phyloP scores from a whole-genome alignment of 64 coral and sea anemone genomes.

The Astreopora myriophthalma region DNA sequence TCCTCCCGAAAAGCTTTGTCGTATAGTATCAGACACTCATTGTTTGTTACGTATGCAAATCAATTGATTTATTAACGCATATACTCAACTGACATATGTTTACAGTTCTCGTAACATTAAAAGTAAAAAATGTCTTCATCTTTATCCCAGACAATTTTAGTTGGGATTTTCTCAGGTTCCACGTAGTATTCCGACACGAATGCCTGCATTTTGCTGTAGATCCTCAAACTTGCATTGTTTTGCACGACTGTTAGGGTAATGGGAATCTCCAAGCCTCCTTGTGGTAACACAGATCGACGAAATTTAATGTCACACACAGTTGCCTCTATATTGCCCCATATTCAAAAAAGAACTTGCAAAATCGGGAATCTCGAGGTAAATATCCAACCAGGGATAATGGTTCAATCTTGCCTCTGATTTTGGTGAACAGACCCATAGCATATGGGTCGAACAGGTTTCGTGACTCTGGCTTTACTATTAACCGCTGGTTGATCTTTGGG shows the following conservation, averaged over 20 bases:
- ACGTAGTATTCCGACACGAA: conserved; percentile 38
- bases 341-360: conserved; percentile 4
- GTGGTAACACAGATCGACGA: conserved; percentile 65
- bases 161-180: conserved; percentile 61
- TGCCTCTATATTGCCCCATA: conserved; percentile 68
- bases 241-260: no score
- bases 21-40: neutral
- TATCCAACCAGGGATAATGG: no score
- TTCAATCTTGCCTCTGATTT: no score
- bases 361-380: no score
- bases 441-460: no score
- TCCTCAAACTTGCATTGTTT: neutral
- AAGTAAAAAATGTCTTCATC: no score
- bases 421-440: no score
- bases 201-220: conserved; percentile 72
- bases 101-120: neutral
- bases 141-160: conserved; percentile 47
- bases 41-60: neutral
- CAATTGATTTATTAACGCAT: neutral
- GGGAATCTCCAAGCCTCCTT: conserved; percentile 66
- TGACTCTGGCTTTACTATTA: no score
- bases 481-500: neutral
- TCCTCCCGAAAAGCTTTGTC: neutral
- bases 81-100: neutral
- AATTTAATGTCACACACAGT: conserved; percentile 71